Evolutionary conservation across 1,140 invertebrate genomes (phyloP).

Genomic region (Prorops nasuta): DNA sequence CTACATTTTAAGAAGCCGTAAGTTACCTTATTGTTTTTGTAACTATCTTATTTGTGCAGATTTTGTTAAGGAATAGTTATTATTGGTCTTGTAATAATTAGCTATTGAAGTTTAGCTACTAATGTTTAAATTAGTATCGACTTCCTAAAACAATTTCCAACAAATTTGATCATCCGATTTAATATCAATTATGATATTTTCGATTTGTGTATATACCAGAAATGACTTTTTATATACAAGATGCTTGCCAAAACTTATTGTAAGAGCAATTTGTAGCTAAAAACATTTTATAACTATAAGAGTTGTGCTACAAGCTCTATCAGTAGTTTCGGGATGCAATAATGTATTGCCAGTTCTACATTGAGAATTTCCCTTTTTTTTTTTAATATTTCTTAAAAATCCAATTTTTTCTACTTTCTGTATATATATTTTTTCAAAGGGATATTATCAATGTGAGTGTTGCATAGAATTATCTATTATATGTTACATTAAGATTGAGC

Average conservation of each 20-base stretch:
- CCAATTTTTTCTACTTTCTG: too few relatives aligned
- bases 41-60: too few relatives aligned
- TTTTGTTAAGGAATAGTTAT: too few relatives aligned
- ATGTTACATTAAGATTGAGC: slow-evolving; percentile 8
- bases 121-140: background rate
- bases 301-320: background rate
- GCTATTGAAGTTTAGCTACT: background rate
- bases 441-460: background rate
- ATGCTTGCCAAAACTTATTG: background rate
- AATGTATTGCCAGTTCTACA: background rate
- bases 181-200: too few relatives aligned
- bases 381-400: background rate
- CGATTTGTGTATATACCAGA: too few relatives aligned
- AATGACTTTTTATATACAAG: background rate
- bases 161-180: too few relatives aligned
- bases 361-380: background rate
- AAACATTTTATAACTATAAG: background rate
- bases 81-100: too few relatives aligned
- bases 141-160: background rate
- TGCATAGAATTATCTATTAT: background rate
- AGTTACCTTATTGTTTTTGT: too few relatives aligned
- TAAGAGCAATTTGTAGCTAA: background rate
- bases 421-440: background rate
- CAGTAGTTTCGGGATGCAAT: background rate
- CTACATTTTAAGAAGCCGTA: too few relatives aligned